phyloP scores from a whole-genome alignment of 2,888 invertebrate genomes.

The Agelastica alni region DNA sequence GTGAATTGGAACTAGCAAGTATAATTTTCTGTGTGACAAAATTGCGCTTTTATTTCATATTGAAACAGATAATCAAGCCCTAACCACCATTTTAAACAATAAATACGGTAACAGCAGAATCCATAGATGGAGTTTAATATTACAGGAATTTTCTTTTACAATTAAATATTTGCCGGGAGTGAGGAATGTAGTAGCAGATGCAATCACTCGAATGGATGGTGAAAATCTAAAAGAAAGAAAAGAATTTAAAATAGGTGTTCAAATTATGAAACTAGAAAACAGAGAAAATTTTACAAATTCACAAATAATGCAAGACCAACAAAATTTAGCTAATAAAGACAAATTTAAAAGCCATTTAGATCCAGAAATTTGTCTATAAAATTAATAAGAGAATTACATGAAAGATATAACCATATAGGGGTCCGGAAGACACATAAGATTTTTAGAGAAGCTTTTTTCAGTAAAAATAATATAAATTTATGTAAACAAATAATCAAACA shows the following conservation, averaged over 20 bases:
- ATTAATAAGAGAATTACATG: background rate
- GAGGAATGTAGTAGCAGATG: slow-evolving; percentile 16
- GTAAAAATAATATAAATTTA: background rate
- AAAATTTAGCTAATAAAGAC: too few species aligned
- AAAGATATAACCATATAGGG: background rate
- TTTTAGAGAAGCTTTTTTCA: background rate
- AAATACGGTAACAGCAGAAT: slow-evolving; percentile 15
- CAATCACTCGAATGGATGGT: slow-evolving; percentile 17
- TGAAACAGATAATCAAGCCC: slow-evolving; percentile 12
- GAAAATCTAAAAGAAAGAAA: background rate
- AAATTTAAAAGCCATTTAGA: too few species aligned
- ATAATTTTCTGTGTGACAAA: slow-evolving; percentile 12
- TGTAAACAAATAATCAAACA: background rate
- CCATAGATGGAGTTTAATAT: slow-evolving; percentile 11
- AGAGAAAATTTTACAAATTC: too few species aligned
- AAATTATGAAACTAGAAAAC: too few species aligned
- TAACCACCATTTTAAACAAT: slow-evolving; percentile 2
- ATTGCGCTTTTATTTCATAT: slow-evolving; percentile 14
- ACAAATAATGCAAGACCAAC: too few species aligned
- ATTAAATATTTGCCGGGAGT: slow-evolving; percentile 13
- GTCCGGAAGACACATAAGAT: background rate
- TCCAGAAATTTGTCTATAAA: too few species aligned
- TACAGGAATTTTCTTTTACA: slow-evolving; percentile 14
- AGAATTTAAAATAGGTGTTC: background rate
- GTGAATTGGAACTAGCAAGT: slow-evolving; percentile 13